phyloP scores from a whole-genome alignment of 2,888 invertebrate genomes.

The Rugalucina vietnamica region DNA sequence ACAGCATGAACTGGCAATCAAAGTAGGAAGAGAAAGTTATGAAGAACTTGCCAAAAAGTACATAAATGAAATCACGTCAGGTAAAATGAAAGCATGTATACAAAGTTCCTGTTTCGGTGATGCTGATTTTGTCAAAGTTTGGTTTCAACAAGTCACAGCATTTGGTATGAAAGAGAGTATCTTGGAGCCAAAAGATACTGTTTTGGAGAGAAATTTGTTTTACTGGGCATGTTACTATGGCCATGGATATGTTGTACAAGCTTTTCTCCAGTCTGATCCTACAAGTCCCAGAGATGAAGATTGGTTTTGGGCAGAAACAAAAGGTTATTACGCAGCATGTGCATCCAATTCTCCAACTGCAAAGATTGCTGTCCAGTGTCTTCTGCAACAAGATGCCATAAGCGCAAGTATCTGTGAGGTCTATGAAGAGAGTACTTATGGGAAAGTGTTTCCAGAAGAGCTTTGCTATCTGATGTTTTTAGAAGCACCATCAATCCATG shows the following conservation, averaged over 20 bases:
- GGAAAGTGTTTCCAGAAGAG: constrained; percentile 27
- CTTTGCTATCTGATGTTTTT: constrained; percentile 37
- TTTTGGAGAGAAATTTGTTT: constrained; percentile 53
- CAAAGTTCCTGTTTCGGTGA: constrained; percentile 50
- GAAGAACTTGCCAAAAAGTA: constrained; percentile 43
- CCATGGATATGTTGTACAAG: constrained; percentile 40
- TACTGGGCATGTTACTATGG: constrained; percentile 64
- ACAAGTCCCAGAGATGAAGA: constrained; percentile 39
- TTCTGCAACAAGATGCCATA: constrained; percentile 50
- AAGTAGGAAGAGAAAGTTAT: not conserved
- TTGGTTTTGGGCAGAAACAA: constrained; percentile 55
- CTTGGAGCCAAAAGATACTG: constrained; percentile 41
- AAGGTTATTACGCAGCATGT: constrained; percentile 55
- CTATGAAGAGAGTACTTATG: constrained; percentile 41
- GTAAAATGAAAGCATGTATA: constrained; percentile 47
- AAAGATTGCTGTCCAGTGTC: constrained; percentile 41
- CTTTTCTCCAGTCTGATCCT: constrained; percentile 44
- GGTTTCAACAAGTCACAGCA: constrained; percentile 53
- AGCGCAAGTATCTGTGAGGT: constrained; percentile 35
- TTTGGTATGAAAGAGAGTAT: constrained; percentile 55
- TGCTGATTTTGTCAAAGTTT: constrained; percentile 46
- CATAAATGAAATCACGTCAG: constrained; percentile 52
- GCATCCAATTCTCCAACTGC: constrained; percentile 21
- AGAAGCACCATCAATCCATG: constrained; percentile 57
- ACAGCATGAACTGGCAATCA: constrained; percentile 11